Conservation (phyloP, 2,113 vertebrate species). For the Hemichromis elongatus region DNA sequence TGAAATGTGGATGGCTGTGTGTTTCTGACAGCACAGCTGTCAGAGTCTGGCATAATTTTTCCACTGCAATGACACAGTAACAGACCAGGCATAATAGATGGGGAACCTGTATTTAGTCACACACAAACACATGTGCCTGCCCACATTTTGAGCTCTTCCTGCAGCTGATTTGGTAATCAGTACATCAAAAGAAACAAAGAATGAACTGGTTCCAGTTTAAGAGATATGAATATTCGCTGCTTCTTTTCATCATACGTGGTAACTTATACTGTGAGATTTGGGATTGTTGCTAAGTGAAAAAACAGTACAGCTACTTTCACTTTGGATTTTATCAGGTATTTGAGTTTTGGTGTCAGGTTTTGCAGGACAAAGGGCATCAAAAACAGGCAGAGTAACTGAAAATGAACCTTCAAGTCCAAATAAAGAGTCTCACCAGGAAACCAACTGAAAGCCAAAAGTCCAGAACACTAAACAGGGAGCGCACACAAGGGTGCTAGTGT, state of each 20-base stretch:
- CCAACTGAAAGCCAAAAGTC: background rate
- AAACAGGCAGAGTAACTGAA: background rate
- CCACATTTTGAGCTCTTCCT: background rate
- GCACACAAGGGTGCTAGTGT: background rate
- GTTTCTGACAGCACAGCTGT: slow-evolving; percentile 41
- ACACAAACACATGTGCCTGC: background rate
- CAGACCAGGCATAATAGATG: background rate
- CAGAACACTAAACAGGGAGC: background rate
- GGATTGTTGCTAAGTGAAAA: background rate
- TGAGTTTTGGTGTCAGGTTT: background rate
- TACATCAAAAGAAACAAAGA: background rate
- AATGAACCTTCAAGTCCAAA: background rate
- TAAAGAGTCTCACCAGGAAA: background rate
- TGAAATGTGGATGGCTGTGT: slow-evolving; percentile 21
- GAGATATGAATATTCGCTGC: background rate
- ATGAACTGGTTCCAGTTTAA: background rate
- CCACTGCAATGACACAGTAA: background rate
- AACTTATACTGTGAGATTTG: background rate
- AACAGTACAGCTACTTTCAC: background rate
- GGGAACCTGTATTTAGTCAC: background rate
- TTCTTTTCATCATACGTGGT: background rate
- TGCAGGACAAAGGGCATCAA: background rate
- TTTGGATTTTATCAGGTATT: background rate
- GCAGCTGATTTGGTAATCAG: background rate
- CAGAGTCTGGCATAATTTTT: background rate